Evolutionary conservation across 1,140 invertebrate genomes (phyloP), one percentile per base, ranked within the genome.

Genomic region (Drosophila paulistorum): DNA sequence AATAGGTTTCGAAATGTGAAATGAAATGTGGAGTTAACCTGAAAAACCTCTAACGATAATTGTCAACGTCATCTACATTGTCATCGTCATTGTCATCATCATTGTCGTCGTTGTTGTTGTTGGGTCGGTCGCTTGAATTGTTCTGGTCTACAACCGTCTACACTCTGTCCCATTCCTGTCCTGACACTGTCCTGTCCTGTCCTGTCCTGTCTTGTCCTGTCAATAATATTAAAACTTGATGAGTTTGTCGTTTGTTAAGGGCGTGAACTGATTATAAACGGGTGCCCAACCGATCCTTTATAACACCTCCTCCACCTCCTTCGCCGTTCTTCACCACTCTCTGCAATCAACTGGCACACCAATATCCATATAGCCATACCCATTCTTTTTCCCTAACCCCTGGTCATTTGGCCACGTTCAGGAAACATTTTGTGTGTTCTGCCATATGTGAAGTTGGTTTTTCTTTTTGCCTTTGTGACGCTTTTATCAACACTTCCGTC

Each of bases 181-280:
- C 7, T n/a, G 42, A 7, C 14, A 45, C 14, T 45, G 5, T 30
- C 6, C 30, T 30, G 30, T 30, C 6, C 30, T 30, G 30, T 30
- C 6, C 42, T 7, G n/a, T 45, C 45, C 14, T 51, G 45, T 51
- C 45, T 20, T 57, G 51, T 55, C 64, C 33, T 55, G 65, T 57
- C 55, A 67, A 67, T 67, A 67, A 59, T 55, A 67, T 67, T 67
- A 67, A 67, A 67, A 58, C 54, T 59, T 58, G 55, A 67, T 67
- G 65, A 58, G 54, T 58, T 67, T 64, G 62, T 64, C 62, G 62
- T 51, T 42, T 62, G 62, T 30, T 64, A 64, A 64, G 42, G 39
- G 62, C 62, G 62, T 42, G 33, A 59, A 59, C 57, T 59, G 57
- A 59, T 59, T 59, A 59, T 59, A 59, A 59, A 59, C 45, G 45